Evolutionary conservation across 2,113 vertebrate genomes (phyloP).

Genomic region (Indicator indicator): DNA sequence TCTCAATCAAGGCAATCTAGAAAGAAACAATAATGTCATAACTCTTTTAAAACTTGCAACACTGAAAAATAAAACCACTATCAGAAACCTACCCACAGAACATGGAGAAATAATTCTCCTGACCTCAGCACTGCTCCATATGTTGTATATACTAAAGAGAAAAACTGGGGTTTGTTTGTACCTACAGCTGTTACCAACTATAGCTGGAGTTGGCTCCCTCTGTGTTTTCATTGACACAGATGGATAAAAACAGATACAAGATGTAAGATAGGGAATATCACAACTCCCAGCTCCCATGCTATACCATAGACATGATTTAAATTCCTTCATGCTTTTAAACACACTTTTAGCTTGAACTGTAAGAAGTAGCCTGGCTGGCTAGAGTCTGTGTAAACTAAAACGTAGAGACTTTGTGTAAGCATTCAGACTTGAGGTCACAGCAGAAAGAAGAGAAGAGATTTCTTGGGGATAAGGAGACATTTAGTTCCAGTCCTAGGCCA

Average conservation of each 20-base stretch:
- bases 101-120: background rate
- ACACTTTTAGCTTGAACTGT: background rate
- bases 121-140: background rate
- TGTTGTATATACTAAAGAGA: slow-evolving; percentile 29
- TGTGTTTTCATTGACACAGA: slow-evolving; percentile 17
- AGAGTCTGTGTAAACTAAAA: background rate
- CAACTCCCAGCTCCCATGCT: background rate
- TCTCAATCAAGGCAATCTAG: slow-evolving; percentile 12
- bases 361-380: background rate
- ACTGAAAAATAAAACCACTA: background rate
- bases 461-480: background rate
- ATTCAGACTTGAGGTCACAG: background rate
- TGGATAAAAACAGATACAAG: background rate
- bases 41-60: background rate
- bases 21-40: slow-evolving; percentile 14
- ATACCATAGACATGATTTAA: background rate
- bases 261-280: background rate
- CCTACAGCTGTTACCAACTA: slow-evolving; percentile 7
- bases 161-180: slow-evolving; percentile 30
- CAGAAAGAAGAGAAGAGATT: background rate
- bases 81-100: background rate
- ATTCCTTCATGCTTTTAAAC: background rate
- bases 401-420: background rate
- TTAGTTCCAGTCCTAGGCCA: accelerated
- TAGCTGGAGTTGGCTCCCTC: background rate